phyloP scores from a whole-genome alignment of 2,888 invertebrate species.

The Serripes groenlandicus region DNA sequence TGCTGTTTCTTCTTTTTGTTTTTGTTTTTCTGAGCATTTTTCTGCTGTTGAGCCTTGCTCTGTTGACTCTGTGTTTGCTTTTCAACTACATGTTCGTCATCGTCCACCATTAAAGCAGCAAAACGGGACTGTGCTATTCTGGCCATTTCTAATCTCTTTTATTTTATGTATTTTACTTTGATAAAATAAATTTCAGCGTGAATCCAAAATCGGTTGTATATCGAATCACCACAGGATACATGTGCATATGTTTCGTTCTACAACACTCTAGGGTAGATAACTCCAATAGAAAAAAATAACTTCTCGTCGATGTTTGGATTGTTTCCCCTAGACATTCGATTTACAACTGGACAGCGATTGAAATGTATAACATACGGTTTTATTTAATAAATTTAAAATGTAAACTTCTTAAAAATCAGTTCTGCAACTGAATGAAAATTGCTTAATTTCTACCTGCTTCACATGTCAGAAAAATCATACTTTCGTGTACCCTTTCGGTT shows the following conservation, averaged over 20 bases:
- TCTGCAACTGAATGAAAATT: too few species aligned
- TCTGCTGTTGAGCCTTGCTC: constrained; percentile 60
- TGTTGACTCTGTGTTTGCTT: constrained; percentile 41
- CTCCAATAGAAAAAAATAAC: neutral
- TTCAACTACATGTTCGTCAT: constrained; percentile 89
- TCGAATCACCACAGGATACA: neutral
- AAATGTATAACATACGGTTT: too few species aligned
- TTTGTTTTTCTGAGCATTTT: constrained; percentile 74
- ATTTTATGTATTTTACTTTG: neutral
- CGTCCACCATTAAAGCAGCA: constrained; percentile 91
- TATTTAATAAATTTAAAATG: too few species aligned
- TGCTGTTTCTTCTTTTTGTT: constrained; percentile 77
- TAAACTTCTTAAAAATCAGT: too few species aligned
- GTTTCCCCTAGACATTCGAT: too few species aligned
- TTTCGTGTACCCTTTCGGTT: too few species aligned
- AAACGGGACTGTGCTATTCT: constrained; percentile 89
- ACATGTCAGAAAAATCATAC: too few species aligned
- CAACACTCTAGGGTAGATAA: neutral
- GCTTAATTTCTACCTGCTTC: too few species aligned
- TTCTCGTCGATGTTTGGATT: too few species aligned
- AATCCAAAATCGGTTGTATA: neutral
- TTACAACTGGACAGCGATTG: too few species aligned
- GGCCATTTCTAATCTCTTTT: constrained; percentile 53
- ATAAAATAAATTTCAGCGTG: neutral
- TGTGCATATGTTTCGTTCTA: neutral